A percentile compares a stretch with the other conserved stretches of the same genome.
These are phyloP conservation scores for Oryzaephilus surinamensis DNA, from an alignment of 1,140 invertebrate genomes.

Conservation along the genomic window DNA sequence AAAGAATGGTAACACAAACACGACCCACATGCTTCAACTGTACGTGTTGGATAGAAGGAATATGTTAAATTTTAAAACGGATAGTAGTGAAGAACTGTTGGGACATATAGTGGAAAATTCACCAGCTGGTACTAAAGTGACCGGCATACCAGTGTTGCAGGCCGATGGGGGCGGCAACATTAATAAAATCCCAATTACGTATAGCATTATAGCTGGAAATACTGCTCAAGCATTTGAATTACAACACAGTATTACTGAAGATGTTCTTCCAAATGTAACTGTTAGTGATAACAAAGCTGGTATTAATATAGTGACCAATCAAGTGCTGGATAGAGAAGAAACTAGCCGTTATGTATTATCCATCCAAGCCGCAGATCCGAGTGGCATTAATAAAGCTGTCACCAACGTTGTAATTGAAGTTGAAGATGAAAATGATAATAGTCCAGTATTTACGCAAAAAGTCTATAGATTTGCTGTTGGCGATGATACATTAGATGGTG, in stretches of 20 bases:
- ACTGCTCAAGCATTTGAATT: slow-evolving; percentile 59
- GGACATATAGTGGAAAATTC: slow-evolving; percentile 62
- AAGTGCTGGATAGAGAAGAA: slow-evolving; percentile 61
- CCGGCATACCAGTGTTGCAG: slow-evolving; percentile 53
- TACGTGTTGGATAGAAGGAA: slow-evolving; percentile 70
- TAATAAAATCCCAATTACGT: slow-evolving; percentile 54
- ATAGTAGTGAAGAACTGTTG: slow-evolving; percentile 47
- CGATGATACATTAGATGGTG: slow-evolving; percentile 42
- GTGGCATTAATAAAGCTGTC: slow-evolving; percentile 60
- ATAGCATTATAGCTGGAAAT: slow-evolving; percentile 65
- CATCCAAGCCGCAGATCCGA: slow-evolving; percentile 62
- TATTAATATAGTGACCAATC: slow-evolving; percentile 58
- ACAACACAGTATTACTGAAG: slow-evolving; percentile 44
- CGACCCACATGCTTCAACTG: slow-evolving; percentile 67
- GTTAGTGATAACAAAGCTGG: slow-evolving; percentile 47
- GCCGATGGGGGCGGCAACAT: slow-evolving; percentile 45
- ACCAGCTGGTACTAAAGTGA: slow-evolving; percentile 54
- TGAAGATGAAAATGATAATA: slow-evolving; percentile 83
- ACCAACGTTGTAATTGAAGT: slow-evolving; percentile 63
- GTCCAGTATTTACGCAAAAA: slow-evolving; percentile 65
- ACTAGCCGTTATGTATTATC: slow-evolving; percentile 57
- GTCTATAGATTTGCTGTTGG: slow-evolving; percentile 68
- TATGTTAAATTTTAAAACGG: slow-evolving; percentile 65
- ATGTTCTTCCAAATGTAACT: slow-evolving; percentile 45
- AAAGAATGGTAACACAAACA: slow-evolving; percentile 63